Base-by-base conservation (phyloP, 2,113 vertebrate genomes). In the Plotosus lineatus region DNA sequence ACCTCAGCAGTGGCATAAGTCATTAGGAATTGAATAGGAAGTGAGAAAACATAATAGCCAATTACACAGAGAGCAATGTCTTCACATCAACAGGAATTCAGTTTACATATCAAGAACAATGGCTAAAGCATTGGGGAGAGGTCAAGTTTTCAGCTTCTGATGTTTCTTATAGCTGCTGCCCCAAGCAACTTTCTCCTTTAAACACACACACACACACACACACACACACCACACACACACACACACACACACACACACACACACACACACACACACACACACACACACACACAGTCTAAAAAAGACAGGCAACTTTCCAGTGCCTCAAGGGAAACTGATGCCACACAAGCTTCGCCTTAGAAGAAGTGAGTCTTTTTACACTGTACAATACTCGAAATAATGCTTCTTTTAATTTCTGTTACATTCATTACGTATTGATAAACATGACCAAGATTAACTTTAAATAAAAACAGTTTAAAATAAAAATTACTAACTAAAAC, bases 31-130 rank as follows among this genome's bases (percentile, higher is more conserved):
- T 92, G 86, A 92, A 92, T 89, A 88, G 89, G 84, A 83, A 74
- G 21, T 80, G 84, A 77, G 23, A 81, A 46, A 87, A 90, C 86
- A 92, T 91, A 93, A 92, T 91, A 76, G 87, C 82, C 77, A 90
- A 90, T 91, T 90, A 86, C 87, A 81, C 40, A 23, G 75, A 46
- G 1, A 90, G 91, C 89, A 92, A 92, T 92, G 91, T 92, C 90
- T 84, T 85, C 69, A 10, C 84, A 89, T 85, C 78, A 0, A 84
- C 86, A 89, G 90, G 90, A 92, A 92, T 92, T 89, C 87, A 88
- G 53, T 79, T 89, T 60, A 40, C 83, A 31, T 58, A 42, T 81
- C 80, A 48, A 58, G 1, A 91, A 94, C 92, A 93, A 92, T 92
- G 85, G n/a, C n/a, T 79, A 85, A 84, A 85, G 83, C 82, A 80